Percentiles rank a stretch among this genome's conserved stretches.
phyloP scores from a whole-genome alignment of 2,113 vertebrate species.

The Leptosomus discolor region DNA sequence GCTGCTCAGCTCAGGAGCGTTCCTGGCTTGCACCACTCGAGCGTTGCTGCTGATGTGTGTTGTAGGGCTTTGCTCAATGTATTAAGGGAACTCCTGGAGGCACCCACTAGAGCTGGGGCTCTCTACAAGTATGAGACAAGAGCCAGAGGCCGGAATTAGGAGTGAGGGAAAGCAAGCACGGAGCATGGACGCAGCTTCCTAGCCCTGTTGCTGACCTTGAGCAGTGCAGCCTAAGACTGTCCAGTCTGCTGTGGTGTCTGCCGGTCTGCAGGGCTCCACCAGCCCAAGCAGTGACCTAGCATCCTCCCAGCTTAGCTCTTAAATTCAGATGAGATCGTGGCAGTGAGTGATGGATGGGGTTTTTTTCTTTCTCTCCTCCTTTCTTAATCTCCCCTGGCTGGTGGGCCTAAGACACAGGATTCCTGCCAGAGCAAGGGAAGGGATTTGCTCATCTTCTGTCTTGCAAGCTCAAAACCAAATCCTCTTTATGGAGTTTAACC shows the following conservation, averaged over 20 bases:
- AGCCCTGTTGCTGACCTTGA: not conserved
- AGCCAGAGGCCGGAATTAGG: not conserved
- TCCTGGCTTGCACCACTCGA: not conserved
- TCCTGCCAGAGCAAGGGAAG: slow-evolving; percentile 46
- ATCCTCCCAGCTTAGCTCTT: slow-evolving; percentile 14
- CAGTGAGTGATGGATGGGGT: not conserved
- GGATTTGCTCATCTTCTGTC: slow-evolving; percentile 62
- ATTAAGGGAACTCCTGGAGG: not conserved
- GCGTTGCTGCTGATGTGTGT: not conserved
- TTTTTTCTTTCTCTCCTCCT: slow-evolving; percentile 5
- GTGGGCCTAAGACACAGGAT: slow-evolving; percentile 50
- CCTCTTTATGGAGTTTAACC: slow-evolving; percentile 57
- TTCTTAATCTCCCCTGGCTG: slow-evolving; percentile 43
- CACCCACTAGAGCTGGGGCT: not conserved
- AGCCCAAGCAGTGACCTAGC: slow-evolving; percentile 4
- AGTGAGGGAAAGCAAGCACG: fast-evolving
- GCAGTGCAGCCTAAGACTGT: not conserved
- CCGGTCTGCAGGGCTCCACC: not conserved
- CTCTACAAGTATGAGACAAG: not conserved
- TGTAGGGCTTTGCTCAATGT: not conserved
- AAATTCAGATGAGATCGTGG: slow-evolving; percentile 4
- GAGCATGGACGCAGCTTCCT: fast-evolving
- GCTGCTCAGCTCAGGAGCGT: fast-evolving
- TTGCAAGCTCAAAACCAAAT: slow-evolving; percentile 54
- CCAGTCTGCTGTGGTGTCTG: not conserved